Base-by-base conservation (phyloP, 2,888 invertebrate genomes). In the Pseudanteris insignis region DNA sequence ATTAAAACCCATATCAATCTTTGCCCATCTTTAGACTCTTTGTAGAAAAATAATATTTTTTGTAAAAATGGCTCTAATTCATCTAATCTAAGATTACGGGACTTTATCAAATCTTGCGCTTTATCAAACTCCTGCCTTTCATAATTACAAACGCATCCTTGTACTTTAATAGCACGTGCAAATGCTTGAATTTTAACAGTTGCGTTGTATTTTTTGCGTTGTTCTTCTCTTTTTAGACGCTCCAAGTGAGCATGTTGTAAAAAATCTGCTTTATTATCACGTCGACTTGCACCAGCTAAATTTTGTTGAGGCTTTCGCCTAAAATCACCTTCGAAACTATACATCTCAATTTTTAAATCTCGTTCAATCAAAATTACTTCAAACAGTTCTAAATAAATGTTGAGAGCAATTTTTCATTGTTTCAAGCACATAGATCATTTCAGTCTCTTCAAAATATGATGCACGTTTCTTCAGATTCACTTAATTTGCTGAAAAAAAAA, bases 301-400 rank as follows among this genome's bases (percentile, higher is more conserved):
- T 91, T 94, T 81, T 96, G 96, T 73, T 90, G 87, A 5, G 96
- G 96, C 79, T 87, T 89, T 38, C 90, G 86, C 73, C 91, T 87
- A 78, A 90, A 92, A 78, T 95, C 91, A 48, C 96, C 96, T 80
- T 96, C 95, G 78, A 96, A 96, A 73, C 90, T 86, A 71, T 85
- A 88, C 82, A 85, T 84, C 37, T 8, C 24, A n/a, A n/a, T n/a
- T n/a, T n/a, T n/a, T n/a, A n/a, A n/a, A n/a, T 15, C 6, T 8
- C 13, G 8, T 14, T 8, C 2, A n/a, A 14, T 11, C 12, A n/a
- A 18, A 21, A 2, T 37, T 30, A 48, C 14, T 43, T 36, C 18
- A 48, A 48, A 30, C 36, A 32, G 12, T 34, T 32, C n/a, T 26
- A 5, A 26, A n/a, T n/a, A n/a, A n/a, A n/a, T n/a, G n/a, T n/a